Evolutionary conservation across 2,113 vertebrate genomes (phyloP).

Genomic region (Capreolus pygargus): DNA sequence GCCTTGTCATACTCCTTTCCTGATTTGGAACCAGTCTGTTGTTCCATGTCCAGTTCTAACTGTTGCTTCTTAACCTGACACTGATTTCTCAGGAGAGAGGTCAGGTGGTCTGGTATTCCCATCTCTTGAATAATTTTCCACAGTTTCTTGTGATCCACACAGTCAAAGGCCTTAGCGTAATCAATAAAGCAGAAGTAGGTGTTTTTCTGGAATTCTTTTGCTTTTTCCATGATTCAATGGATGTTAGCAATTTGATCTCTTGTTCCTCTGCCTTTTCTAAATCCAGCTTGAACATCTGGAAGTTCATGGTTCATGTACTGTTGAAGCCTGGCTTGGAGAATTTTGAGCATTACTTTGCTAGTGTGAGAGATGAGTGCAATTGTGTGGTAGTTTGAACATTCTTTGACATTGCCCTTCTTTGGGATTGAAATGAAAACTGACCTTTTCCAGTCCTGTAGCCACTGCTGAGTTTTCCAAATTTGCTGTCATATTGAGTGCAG

Average conservation of each 20-base stretch:
- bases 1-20: not conserved
- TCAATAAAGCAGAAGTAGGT: not conserved
- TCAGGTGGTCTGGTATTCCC: not conserved
- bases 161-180: not conserved
- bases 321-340: not conserved
- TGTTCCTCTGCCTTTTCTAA: not conserved
- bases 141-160: not conserved
- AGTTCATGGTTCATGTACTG: not conserved
- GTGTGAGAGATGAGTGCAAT: not conserved
- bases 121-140: not conserved
- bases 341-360: not conserved
- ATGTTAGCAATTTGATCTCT: not conserved
- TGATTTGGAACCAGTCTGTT: not conserved
- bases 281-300: not conserved
- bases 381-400: not conserved
- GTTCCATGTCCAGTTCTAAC: not conserved
- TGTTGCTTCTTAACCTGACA: not conserved
- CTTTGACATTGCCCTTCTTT: not conserved
- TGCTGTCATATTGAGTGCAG: not conserved
- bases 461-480: not conserved
- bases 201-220: not conserved
- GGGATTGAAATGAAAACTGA: not conserved
- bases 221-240: rapidly evolving
- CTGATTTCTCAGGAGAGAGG: not conserved
- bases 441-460: not conserved